A percentile compares a stretch with the other conserved stretches of the same genome.
Conservation (phyloP, 2,888 invertebrate genomes). For the Cyclophora punctaria region DNA sequence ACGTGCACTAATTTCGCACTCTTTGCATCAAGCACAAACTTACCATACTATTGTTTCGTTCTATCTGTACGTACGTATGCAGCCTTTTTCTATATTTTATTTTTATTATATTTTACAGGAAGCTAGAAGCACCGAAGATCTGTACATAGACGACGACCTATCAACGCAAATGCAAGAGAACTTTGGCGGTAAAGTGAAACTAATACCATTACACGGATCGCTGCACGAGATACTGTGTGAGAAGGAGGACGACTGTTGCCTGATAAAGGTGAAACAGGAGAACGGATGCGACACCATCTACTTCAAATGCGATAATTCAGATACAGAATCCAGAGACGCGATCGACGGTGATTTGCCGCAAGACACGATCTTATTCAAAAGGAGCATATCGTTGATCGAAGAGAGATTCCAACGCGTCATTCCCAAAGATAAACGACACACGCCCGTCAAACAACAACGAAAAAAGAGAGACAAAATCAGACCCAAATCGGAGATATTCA, state of each 20-base stretch:
- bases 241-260: conserved; percentile 64
- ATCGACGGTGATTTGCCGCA: conserved; percentile 33
- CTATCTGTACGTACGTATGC: not conserved
- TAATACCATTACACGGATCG: conserved; percentile 62
- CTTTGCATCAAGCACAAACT: too few species aligned
- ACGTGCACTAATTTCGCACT: too few species aligned
- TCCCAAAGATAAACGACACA: conserved; percentile 44
- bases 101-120: conserved; percentile 37
- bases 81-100: not conserved
- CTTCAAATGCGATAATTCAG: conserved; percentile 58
- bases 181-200: conserved; percentile 58
- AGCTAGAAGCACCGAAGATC: conserved; percentile 71
- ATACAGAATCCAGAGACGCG: conserved; percentile 53
- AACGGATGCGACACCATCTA: conserved; percentile 64
- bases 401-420: conserved; percentile 55
- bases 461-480: conserved; percentile 21
- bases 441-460: conserved; percentile 13
- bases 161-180: conserved; percentile 64
- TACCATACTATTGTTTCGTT: too few species aligned
- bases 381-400: conserved; percentile 59
- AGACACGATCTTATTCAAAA: conserved; percentile 60
- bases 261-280: conserved; percentile 63
- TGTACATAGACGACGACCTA: conserved; percentile 73
- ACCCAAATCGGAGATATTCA: conserved; percentile 44
- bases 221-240: conserved; percentile 68